Base-by-base conservation (phyloP, 2,888 invertebrate genomes). In the Pristionchus entomophagus region DNA sequence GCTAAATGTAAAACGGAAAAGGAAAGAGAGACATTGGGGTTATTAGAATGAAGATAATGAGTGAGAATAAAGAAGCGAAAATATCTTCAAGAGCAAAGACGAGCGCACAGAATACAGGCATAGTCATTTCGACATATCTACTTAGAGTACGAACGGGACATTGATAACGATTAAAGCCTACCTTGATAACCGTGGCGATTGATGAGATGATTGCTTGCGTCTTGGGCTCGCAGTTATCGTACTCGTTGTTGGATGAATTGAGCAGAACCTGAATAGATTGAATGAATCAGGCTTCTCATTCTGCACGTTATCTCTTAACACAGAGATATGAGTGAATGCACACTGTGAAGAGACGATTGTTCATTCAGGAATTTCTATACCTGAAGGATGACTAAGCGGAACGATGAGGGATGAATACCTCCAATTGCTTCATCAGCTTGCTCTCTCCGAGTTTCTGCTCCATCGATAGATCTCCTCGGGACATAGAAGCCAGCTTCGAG, bases 141-240 rank as follows among this genome's bases (percentile, higher is more conserved):
- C n/a, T n/a, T 19, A 35, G 35, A 12, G 1, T 32, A 65, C 0
- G 32, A 32, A 14, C 22, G 29, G 17, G 8, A 78, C 12, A 35
- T 2, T 69, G 12, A 49, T n/a, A 56, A 96, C n/a, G n/a, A n/a
- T n/a, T n/a, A n/a, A 22, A 96, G 93, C 96, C 96, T 91, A 96
- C 95, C 94, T 96, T 96, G 91, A 97, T 95, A 88, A 97, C 96
- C 8, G 97, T 97, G 65, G 96, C 96, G 73, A 97, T 94, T 65
- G 96, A 96, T 88, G 96, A 96, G 84, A 96, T 96, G 89, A 96
- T 95, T 86, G 96, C 96, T 86, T 92, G 96, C 77, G 95, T 95
- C 88, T 95, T 95, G 93, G 96, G 96, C 83, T 95, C 95, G 88
- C 95, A 95, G 91, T 95, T 95, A 88, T 96, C 96, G 88, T 96